These are phyloP conservation scores for Sebastes schlegelii DNA, from an alignment of 2,113 vertebrate genomes.

Conservation along the genomic window DNA sequence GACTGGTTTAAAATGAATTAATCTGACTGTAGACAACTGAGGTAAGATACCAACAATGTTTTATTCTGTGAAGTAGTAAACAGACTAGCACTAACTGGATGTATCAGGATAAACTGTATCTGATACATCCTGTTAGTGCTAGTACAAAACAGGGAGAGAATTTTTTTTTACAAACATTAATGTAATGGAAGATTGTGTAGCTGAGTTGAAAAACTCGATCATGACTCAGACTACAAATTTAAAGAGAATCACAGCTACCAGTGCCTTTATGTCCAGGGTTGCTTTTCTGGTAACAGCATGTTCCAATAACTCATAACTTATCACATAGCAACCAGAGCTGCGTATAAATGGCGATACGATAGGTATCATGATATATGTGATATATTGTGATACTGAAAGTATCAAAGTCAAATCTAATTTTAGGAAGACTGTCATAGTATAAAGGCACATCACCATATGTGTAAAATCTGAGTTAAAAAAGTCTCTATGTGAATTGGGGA, in stretches of 20 bases:
- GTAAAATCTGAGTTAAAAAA: too few relatives aligned
- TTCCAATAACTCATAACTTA: slow-evolving; percentile 23
- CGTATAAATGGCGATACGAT: too few relatives aligned
- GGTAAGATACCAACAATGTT: neutral
- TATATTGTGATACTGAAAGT: too few relatives aligned
- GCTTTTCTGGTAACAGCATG: slow-evolving; percentile 19
- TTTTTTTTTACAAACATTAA: too few relatives aligned
- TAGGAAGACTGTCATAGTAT: too few relatives aligned
- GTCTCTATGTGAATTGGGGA: too few relatives aligned
- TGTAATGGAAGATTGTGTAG: too few relatives aligned
- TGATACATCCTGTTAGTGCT: neutral
- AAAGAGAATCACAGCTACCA: slow-evolving; percentile 42
- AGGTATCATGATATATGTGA: too few relatives aligned
- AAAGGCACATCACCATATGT: too few relatives aligned
- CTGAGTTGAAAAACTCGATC: neutral
- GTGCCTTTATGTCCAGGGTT: slow-evolving; percentile 10
- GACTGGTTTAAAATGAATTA: neutral
- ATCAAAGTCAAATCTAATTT: too few relatives aligned
- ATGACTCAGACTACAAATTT: slow-evolving; percentile 23
- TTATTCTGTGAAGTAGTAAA: neutral
- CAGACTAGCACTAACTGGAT: neutral
- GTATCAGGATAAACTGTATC: neutral
- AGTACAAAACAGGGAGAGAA: neutral
- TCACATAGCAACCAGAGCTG: neutral
- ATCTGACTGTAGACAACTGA: slow-evolving; percentile 9